A percentile compares a stretch with the other conserved stretches of the same genome.
These are phyloP conservation scores for Galeruca laticollis DNA, from an alignment of 2,888 invertebrate species.

Conservation along the genomic window DNA sequence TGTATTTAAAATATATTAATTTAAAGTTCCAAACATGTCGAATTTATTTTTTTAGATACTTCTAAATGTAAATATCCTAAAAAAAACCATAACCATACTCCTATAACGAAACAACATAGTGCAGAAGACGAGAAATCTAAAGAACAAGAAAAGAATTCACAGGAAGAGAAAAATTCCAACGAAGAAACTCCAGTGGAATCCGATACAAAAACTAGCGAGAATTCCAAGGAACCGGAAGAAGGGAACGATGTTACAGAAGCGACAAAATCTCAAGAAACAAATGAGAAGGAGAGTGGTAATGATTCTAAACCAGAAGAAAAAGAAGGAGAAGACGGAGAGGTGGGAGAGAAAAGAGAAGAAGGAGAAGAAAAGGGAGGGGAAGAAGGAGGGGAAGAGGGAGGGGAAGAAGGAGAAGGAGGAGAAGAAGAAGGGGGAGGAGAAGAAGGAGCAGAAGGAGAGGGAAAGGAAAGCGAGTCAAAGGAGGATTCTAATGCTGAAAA, in stretches of 20 bases:
- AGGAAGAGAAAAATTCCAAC: not conserved
- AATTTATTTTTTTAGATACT: conserved; percentile 27
- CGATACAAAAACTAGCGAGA: too few species aligned
- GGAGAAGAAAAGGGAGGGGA: not conserved
- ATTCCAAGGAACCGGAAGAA: too few species aligned
- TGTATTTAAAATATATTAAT: too few species aligned
- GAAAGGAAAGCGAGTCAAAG: not conserved
- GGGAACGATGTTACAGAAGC: too few species aligned
- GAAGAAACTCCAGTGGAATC: not conserved
- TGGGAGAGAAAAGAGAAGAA: not conserved
- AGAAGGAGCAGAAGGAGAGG: too few species aligned
- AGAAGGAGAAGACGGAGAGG: not conserved
- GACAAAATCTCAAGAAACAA: too few species aligned
- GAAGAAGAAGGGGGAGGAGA: not conserved
- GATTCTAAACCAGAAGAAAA: not conserved
- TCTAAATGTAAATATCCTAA: conserved; percentile 14
- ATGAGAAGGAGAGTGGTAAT: not conserved
- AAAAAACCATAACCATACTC: not conserved
- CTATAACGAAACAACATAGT: not conserved
- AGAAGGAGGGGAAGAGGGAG: not conserved
- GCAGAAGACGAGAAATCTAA: not conserved
- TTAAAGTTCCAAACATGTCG: too few species aligned
- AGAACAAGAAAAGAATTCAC: conserved; percentile 8
- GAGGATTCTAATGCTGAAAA: not conserved
- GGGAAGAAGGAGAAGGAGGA: not conserved